Evolutionary conservation across 2,888 invertebrate genomes (phyloP).

Genomic region (Spatulosminthurus flaviceps): DNA sequence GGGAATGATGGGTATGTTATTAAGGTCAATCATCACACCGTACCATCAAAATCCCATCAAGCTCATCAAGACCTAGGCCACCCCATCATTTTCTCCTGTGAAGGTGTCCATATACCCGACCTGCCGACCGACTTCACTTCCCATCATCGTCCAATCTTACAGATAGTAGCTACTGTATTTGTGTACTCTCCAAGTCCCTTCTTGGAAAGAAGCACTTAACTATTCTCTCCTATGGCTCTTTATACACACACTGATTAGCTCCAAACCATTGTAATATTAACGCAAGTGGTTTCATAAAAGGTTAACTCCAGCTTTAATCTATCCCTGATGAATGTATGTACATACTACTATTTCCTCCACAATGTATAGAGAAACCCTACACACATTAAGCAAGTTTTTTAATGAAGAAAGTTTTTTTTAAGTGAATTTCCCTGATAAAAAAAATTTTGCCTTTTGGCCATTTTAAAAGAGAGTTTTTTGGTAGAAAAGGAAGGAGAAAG

Average conservation of each 20-base stretch:
- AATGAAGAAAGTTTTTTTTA: too few species aligned
- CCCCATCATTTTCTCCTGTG: slow-evolving; percentile 51
- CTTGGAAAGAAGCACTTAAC: too few species aligned
- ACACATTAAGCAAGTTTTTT: too few species aligned
- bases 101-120: slow-evolving; percentile 35
- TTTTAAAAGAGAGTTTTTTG: not conserved
- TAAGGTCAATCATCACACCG: slow-evolving; percentile 54
- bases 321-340: too few species aligned
- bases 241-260: too few species aligned
- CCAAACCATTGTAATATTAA: too few species aligned
- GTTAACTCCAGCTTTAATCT: too few species aligned
- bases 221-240: too few species aligned
- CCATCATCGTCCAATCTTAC: not conserved
- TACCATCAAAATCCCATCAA: slow-evolving; percentile 55
- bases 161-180: slow-evolving; percentile 29
- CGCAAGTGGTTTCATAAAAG: too few species aligned
- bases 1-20: slow-evolving; percentile 49
- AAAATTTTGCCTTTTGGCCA: not conserved
- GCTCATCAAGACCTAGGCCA: slow-evolving; percentile 52
- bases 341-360: too few species aligned
- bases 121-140: slow-evolving; percentile 45
- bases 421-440: too few species aligned
- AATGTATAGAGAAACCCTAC: too few species aligned
- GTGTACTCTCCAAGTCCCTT: not conserved
- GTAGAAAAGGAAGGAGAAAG: not conserved